These are phyloP conservation scores for Ctenopoma multispine DNA, from an alignment of 2,797 vertebrate genomes.

Conservation along the genomic window DNA sequence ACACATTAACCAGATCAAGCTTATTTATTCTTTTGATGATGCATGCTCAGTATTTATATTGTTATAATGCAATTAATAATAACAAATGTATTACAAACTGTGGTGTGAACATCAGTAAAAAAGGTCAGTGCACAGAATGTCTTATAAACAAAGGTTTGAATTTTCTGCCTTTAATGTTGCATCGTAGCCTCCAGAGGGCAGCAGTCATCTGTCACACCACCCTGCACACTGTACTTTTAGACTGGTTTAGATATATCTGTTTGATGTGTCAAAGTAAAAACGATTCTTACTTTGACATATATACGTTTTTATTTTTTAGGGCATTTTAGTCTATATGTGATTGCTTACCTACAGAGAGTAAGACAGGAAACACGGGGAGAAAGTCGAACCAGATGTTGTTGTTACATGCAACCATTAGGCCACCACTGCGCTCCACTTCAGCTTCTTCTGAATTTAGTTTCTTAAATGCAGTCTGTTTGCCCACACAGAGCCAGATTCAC, in stretches of 20 bases:
- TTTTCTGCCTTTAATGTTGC: conserved; percentile 39
- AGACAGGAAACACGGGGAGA: no score
- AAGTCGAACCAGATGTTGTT: no score
- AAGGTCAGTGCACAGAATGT: not conserved
- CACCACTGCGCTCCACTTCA: no score
- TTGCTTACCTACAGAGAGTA: no score
- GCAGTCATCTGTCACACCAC: conserved; percentile 27
- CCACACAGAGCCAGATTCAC: conserved; percentile 93
- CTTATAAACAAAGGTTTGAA: not conserved
- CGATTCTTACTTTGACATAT: no score
- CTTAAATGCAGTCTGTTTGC: not conserved
- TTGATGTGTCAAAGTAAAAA: not conserved
- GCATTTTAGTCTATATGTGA: no score
- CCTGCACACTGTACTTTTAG: not conserved
- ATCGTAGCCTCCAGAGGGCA: conserved; percentile 68
- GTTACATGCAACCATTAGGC: no score
- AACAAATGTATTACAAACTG: not conserved
- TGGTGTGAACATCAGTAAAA: not conserved
- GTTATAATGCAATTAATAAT: not conserved
- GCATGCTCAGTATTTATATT: not conserved
- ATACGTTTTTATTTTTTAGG: no score
- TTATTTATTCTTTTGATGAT: not conserved
- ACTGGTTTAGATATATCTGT: not conserved
- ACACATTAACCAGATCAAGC: not conserved
- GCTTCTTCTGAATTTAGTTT: not conserved